A percentile compares a stretch with the other conserved stretches of the same genome.
phyloP scores from a whole-genome alignment of 2,888 invertebrate species.

The Lordiphosa fenestrarum region DNA sequence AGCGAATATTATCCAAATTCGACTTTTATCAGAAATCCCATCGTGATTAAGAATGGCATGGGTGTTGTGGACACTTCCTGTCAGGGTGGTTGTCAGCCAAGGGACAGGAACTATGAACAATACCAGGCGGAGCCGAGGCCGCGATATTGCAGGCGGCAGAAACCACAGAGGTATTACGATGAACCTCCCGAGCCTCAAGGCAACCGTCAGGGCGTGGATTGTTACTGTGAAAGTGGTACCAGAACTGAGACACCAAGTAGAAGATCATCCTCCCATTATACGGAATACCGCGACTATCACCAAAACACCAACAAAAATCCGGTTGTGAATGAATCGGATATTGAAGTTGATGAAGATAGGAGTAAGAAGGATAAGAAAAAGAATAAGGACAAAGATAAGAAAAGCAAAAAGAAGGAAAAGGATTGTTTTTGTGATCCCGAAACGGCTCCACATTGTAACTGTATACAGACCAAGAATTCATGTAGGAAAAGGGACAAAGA shows the following conservation, averaged over 20 bases:
- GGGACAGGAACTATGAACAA: not conserved
- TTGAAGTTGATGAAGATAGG: not conserved
- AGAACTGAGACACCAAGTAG: not conserved
- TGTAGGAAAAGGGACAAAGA: not conserved
- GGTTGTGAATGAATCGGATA: conserved; percentile 9
- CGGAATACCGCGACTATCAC: conserved; percentile 15
- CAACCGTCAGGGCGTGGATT: no score
- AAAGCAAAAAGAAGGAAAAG: not conserved
- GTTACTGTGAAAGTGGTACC: no score
- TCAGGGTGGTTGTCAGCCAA: not conserved
- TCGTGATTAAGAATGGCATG: conserved; percentile 12
- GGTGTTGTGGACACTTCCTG: no score
- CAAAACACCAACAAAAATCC: conserved; percentile 3
- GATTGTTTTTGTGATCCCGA: conserved; percentile 1
- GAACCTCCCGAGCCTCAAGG: no score
- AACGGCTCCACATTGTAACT: not conserved
- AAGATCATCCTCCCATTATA: conserved; percentile 23
- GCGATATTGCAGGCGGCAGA: no score
- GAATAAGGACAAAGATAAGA: not conserved
- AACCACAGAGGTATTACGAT: no score
- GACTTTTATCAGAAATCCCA: conserved; percentile 19
- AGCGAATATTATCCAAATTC: conserved; percentile 2
- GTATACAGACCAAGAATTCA: not conserved
- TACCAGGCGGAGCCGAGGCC: not conserved
- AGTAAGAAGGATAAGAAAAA: not conserved